phyloP scores from a whole-genome alignment of 2,113 vertebrate genomes.

The Aptenodytes forsteri region DNA sequence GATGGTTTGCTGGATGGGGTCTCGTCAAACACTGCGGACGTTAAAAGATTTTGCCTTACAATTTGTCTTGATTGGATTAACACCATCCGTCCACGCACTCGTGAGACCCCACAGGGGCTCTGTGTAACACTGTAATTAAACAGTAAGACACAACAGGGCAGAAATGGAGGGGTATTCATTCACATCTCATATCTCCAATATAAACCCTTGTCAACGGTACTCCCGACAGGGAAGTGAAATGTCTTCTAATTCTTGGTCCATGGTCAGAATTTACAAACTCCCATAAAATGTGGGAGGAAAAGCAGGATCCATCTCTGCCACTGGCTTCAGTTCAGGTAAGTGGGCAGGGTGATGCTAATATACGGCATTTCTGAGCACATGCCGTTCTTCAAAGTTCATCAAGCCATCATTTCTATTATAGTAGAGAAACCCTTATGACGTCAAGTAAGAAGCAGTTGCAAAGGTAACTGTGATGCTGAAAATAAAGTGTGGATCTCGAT shows the following conservation, averaged over 20 bases:
- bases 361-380: background rate
- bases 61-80: background rate
- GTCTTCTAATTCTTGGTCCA: background rate
- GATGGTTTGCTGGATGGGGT: background rate
- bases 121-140: background rate
- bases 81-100: background rate
- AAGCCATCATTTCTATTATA: background rate
- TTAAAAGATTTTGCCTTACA: background rate
- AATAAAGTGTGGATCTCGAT: background rate
- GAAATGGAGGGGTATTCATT: background rate
- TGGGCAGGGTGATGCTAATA: background rate
- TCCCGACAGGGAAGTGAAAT: background rate
- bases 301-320: background rate
- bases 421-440: background rate
- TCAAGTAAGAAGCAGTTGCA: background rate
- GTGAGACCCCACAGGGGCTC: background rate
- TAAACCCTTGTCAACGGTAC: background rate
- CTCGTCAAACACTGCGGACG: background rate
- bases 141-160: background rate
- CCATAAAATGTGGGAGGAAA: background rate
- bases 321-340: background rate
- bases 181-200: background rate
- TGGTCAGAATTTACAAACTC: background rate
- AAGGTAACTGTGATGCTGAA: background rate
- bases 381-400: background rate